A percentile compares a stretch with the other conserved stretches of the same genome.
Conservation (phyloP, 2,888 invertebrate genomes). For the Saturnia japonica region DNA sequence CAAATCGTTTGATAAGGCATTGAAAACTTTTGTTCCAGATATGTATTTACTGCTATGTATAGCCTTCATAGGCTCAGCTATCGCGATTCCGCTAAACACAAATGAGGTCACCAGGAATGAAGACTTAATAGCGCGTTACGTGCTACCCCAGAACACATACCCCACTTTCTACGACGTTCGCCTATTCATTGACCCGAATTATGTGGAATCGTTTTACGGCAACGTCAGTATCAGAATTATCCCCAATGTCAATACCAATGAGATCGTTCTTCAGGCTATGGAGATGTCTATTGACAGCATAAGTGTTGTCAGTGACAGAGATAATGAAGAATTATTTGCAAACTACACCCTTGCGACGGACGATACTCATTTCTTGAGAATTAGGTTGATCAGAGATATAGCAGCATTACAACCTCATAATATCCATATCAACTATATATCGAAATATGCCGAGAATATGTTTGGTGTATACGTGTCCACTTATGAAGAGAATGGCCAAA, state of each 20-base stretch:
- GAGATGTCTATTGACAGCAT: constrained; percentile 57
- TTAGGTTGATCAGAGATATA: constrained; percentile 51
- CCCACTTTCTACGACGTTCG: constrained; percentile 79
- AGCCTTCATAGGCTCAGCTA: constrained; percentile 51
- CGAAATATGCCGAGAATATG: constrained; percentile 80
- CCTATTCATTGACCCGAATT: constrained; percentile 70
- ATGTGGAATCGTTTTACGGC: constrained; percentile 67
- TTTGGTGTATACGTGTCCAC: constrained; percentile 85
- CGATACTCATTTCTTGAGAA: constrained; percentile 75
- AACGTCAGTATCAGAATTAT: constrained; percentile 65
- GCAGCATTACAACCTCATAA: constrained; percentile 60
- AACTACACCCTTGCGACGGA: constrained; percentile 43
- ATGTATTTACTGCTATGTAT: constrained; percentile 65
- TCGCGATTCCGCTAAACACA: constrained; percentile 42
- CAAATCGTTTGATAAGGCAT: background rate
- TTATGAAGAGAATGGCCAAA: constrained; percentile 55
- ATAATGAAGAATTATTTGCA: constrained; percentile 37
- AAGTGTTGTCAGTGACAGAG: constrained; percentile 39
- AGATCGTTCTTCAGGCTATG: constrained; percentile 74
- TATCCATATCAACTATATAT: constrained; percentile 81
- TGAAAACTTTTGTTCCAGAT: constrained; percentile 51
- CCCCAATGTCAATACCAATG: constrained; percentile 45
- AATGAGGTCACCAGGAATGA: constrained; percentile 29
- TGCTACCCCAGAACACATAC: constrained; percentile 76
- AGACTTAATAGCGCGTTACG: constrained; percentile 56